Evolutionary conservation across 2,113 vertebrate genomes (phyloP), one percentile per base, ranked within the genome.

Genomic region (Etheostoma cragini): DNA sequence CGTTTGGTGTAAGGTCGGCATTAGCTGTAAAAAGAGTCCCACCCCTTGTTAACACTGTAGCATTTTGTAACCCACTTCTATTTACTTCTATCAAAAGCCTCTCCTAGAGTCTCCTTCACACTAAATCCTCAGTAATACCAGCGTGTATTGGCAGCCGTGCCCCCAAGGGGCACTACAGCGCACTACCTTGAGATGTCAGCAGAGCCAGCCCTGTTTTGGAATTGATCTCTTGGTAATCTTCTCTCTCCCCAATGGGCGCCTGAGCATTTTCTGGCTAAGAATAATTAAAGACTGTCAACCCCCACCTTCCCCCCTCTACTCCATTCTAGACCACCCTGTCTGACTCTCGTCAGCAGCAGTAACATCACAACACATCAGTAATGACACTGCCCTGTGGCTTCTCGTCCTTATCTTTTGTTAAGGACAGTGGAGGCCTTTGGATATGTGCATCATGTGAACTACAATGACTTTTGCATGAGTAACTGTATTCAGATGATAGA

Each of bases 181-280:
- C 42, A 56, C 79, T 87, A 83, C 88, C 87, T 91, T 87, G 89
- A 91, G 82, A 87, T 88, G 89, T 88, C 87, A 88, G 87, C 77
- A 52, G 74, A 88, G 71, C 45, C 70, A 11, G 53, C 30, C 33
- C 19, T 57, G 54, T 74, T 69, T 78, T 76, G 60, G 82, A 88
- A 93, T 91, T 89, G 89, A 92, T 91, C 89, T 90, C 83, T 74
- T 76, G 81, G 84, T 94, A 90, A 94, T 91, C 84, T 87, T 52
- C 79, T 57, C 71, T 45, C 79, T 92, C 80, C 80, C 80, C 62
- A 30, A 30, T 4, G 60, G 73, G 81, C 14, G 1, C 26, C 26
- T 24, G 1, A 61, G 69, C 87, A 57, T 79, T 71, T 75, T 89
- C 80, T 62, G 72, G 75, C 78, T 58, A 33, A 72, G 64, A 92